These are phyloP conservation scores for Mormoops blainvillei DNA, from an alignment of 2,113 vertebrate genomes.

Conservation along the genomic window DNA sequence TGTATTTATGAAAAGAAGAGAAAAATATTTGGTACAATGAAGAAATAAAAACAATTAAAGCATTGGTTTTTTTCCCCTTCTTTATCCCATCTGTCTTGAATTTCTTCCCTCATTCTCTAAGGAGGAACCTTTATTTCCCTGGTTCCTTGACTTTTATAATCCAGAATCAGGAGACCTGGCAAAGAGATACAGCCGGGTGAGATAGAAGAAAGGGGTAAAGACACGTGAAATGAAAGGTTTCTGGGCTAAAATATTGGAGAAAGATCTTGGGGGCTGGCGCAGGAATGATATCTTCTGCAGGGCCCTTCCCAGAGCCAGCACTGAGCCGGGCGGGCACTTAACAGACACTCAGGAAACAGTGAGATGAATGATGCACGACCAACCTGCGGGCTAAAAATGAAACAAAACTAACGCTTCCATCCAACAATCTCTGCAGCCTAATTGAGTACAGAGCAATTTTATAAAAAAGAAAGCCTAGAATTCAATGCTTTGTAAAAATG, in stretches of 20 bases:
- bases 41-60: not conserved
- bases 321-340: too few relatives aligned
- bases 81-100: not conserved
- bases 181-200: not conserved
- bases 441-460: not conserved
- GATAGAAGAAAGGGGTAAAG: not conserved
- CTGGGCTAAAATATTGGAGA: not conserved
- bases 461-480: not conserved
- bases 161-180: not conserved
- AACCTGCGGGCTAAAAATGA: too few relatives aligned
- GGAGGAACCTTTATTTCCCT: not conserved
- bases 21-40: not conserved
- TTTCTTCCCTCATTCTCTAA: not conserved
- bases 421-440: not conserved
- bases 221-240: not conserved
- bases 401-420: not conserved
- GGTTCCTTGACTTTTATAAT: not conserved
- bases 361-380: too few relatives aligned
- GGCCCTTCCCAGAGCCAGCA: too few relatives aligned
- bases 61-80: not conserved
- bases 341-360: too few relatives aligned
- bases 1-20: not conserved
- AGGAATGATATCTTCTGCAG: not conserved
- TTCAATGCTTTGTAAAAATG: not conserved
- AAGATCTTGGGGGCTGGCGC: not conserved